Evolutionary conservation across 2,113 vertebrate genomes (phyloP), one percentile per base, ranked within the genome.

Genomic region (Empidonax traillii): DNA sequence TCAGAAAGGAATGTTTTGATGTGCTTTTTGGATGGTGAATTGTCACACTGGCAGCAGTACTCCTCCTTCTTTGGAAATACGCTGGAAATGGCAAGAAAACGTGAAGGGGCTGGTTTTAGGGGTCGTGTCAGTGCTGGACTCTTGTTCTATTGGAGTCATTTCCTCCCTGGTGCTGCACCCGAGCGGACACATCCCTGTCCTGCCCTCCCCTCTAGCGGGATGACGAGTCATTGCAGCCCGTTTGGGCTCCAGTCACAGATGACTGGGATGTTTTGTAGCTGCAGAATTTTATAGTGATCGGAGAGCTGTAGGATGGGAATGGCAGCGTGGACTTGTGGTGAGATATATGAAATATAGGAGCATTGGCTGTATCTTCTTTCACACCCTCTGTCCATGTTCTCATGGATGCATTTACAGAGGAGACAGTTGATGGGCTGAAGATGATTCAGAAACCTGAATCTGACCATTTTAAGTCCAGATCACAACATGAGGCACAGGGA

Each of bases 181-280:
- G 81, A 13, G 80, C 69, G 72, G 85, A 39, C 72, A 13, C 35
- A 1, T 35, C 79, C 58, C 93, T 90, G 91, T 96, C 94, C 96
- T 97, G 96, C 94, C 89, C 94, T 71, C 86, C 96, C 96, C 95
- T 97, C 96, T 95, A 96, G 96, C 93, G 96, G 95, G 83, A 5
- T 13, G 39, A 46, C 27, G 25, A 19, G 39, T 59, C 93, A 55
- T 25, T 97, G 96, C 96, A 96, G 76, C 82, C 67, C 3, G 12
- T 20, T 2, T 12, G 13, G 41, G 15, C 80, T 66, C 58, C 43
- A 2, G 4, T 41, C 43, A 0, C 19, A 9, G 31, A 6, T 2
- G 3, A 8, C 4, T 3, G 35, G 17, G 14, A 31, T 43, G 24
- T 12, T 65, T 6, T 52, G 53, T 7, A 25, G 12, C 37, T 31